Evolutionary conservation across 2,113 vertebrate genomes (phyloP).

Genomic region (Anas platyrhynchos): DNA sequence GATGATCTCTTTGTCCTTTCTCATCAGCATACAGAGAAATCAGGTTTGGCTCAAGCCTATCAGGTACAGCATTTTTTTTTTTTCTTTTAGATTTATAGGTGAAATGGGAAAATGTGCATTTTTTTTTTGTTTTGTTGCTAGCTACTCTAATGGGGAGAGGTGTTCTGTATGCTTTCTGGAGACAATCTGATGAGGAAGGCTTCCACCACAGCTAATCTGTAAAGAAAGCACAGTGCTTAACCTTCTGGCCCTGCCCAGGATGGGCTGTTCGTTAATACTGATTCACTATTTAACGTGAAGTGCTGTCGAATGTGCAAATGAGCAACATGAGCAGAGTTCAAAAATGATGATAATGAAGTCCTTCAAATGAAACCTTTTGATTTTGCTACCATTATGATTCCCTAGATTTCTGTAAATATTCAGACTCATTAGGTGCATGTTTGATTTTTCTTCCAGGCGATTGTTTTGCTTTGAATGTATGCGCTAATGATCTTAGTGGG

Average conservation of each 20-base stretch:
- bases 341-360: not conserved
- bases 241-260: conserved; percentile 9
- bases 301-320: not conserved
- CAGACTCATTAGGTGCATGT: not conserved
- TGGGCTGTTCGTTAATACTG: conserved; percentile 18
- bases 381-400: not conserved
- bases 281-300: conserved; percentile 15
- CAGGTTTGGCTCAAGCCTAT: not conserved
- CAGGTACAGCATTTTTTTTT: not conserved
- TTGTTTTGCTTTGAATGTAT: not conserved
- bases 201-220: not conserved
- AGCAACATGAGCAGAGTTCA: not conserved
- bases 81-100: not conserved
- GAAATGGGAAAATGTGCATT: not conserved
- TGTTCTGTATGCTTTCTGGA: not conserved
- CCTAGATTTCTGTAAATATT: conserved; percentile 1
- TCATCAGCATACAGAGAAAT: not conserved
- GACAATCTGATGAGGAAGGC: not conserved
- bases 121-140: not conserved
- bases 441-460: conserved; percentile 15
- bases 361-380: not conserved
- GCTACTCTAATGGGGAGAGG: not conserved
- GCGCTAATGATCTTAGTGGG: not conserved
- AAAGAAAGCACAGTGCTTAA: not conserved
- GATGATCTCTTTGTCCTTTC: not conserved